phyloP scores from a whole-genome alignment of 2,113 vertebrate genomes.

The Cyanoderma ruficeps region DNA sequence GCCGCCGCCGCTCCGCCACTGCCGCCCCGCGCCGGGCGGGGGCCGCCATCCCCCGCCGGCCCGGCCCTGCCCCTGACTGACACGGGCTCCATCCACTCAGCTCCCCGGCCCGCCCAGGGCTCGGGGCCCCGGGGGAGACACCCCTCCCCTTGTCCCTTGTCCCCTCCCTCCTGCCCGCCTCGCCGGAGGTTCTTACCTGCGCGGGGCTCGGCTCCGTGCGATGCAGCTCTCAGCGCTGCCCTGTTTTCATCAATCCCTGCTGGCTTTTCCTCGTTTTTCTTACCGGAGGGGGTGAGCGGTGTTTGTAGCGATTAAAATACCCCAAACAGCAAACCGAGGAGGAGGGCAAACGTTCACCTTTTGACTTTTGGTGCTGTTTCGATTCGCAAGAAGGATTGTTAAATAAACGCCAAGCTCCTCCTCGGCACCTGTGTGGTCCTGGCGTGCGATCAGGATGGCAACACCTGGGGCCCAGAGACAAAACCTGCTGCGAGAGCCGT shows the following conservation, averaged over 20 bases:
- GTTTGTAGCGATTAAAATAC: neutral
- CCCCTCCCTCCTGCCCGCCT: neutral
- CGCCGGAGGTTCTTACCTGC: rapidly evolving
- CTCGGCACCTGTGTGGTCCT: neutral
- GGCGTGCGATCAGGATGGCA: neutral
- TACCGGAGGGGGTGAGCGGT: neutral
- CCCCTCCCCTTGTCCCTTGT: neutral
- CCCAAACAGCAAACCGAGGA: rapidly evolving
- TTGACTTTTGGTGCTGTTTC: neutral
- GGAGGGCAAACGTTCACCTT: neutral
- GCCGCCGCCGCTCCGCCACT: neutral
- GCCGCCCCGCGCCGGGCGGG: neutral
- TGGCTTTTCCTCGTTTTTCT: neutral
- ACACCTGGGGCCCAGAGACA: neutral
- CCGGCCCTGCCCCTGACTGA: slow-evolving; percentile 12
- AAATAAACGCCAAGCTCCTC: neutral
- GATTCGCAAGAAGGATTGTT: neutral
- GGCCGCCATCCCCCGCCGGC: neutral
- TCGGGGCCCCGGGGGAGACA: neutral
- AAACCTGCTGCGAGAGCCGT: neutral
- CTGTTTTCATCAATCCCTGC: rapidly evolving
- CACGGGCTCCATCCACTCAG: neutral
- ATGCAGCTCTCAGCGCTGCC: rapidly evolving
- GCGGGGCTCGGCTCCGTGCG: rapidly evolving
- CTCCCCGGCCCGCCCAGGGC: neutral